These are phyloP conservation scores for Ectobius pallidus DNA, from an alignment of 2,888 invertebrate genomes.

Conservation along the genomic window DNA sequence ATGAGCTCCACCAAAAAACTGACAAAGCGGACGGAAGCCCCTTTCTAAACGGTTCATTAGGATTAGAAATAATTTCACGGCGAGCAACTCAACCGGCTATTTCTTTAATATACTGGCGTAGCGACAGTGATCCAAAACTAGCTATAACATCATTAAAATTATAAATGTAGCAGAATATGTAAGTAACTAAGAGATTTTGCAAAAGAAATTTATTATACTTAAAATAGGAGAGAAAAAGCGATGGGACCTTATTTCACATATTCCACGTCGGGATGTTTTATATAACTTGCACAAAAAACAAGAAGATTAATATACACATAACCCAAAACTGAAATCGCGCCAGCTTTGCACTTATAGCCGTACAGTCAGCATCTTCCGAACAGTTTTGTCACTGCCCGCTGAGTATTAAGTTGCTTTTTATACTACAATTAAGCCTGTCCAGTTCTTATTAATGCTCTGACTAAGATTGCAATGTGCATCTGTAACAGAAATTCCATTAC, in stretches of 20 bases:
- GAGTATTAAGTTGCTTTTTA: neutral
- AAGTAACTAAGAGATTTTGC: constrained; percentile 25
- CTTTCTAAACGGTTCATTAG: constrained; percentile 31
- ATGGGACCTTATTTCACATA: constrained; percentile 18
- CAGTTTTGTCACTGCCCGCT: neutral
- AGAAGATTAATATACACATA: constrained; percentile 22
- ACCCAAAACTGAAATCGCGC: neutral
- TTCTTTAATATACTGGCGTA: constrained; percentile 10
- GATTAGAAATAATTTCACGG: constrained; percentile 16
- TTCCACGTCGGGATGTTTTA: constrained; percentile 1
- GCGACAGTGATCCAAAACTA: constrained; percentile 7
- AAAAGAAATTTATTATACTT: constrained; percentile 22
- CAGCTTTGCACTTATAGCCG: neutral
- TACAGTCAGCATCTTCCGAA: neutral
- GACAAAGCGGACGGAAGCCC: constrained; percentile 20
- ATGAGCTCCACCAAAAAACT: constrained; percentile 17
- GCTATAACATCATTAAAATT: constrained; percentile 25
- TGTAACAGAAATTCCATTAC: no score
- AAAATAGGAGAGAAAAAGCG: neutral
- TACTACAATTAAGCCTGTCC: no score
- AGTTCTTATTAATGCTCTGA: no score
- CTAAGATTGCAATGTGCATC: no score
- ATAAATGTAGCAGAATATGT: constrained; percentile 31
- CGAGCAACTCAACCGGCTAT: constrained; percentile 11
- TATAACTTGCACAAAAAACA: constrained; percentile 7